Evolutionary conservation across 1,140 invertebrate species (phyloP).

Genomic region (Asbolus verrucosus): DNA sequence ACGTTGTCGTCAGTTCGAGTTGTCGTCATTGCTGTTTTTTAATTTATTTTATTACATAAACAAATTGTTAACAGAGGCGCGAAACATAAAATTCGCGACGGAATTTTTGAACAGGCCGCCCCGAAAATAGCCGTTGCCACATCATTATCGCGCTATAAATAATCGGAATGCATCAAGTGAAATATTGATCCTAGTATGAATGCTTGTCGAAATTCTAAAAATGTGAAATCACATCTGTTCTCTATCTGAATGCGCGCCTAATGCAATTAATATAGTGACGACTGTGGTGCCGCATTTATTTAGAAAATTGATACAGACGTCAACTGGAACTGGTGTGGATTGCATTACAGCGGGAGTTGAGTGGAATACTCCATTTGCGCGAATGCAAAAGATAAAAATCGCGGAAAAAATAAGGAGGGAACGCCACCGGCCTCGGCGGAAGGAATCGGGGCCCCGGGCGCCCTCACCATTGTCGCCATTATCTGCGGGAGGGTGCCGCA

Average conservation of each 20-base stretch:
- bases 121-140: slow-evolving; percentile 3
- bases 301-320: slow-evolving; percentile 34
- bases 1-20: slow-evolving; percentile 5
- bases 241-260: slow-evolving; percentile 29
- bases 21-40: neutral
- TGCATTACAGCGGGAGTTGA: slow-evolving; percentile 26
- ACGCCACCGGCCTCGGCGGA: neutral
- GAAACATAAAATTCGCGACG: slow-evolving; percentile 1
- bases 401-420: slow-evolving; percentile 1
- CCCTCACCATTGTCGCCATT: too few relatives aligned
- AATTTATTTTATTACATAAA: slow-evolving; percentile 10
- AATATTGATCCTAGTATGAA: neutral
- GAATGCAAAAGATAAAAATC: neutral
- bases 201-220: slow-evolving; percentile 5
- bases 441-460: too few relatives aligned
- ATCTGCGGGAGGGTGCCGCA: too few relatives aligned
- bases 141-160: slow-evolving; percentile 7
- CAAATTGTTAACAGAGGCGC: neutral
- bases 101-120: slow-evolving; percentile 17
- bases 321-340: slow-evolving; percentile 24
- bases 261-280: slow-evolving; percentile 36
- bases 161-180: slow-evolving; percentile 18
- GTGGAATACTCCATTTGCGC: slow-evolving; percentile 19
- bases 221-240: slow-evolving; percentile 29
- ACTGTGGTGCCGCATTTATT: slow-evolving; percentile 33